Evolutionary conservation across 2,113 vertebrate genomes (phyloP).

Genomic region (Acrocephalus kingi): DNA sequence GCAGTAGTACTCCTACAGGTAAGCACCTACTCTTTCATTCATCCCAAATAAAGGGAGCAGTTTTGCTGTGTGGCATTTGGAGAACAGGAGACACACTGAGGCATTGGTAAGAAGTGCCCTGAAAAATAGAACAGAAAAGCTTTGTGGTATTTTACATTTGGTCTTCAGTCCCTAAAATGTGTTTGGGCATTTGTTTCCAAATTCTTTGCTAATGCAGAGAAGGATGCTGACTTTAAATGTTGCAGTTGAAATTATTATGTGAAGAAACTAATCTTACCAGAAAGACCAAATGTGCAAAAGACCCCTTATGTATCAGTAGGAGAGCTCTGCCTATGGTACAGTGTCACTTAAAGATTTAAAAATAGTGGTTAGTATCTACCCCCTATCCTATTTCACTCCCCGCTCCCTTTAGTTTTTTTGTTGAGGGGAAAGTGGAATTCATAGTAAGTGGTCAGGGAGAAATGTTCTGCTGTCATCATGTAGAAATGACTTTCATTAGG

Average conservation of each 20-base stretch:
- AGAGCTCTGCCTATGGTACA: not conserved
- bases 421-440: not conserved
- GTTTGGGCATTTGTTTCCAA: not conserved
- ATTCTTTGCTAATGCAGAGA: not conserved
- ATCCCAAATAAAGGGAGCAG: not conserved
- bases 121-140: not conserved
- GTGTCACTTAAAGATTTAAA: not conserved
- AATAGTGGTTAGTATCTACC: not conserved
- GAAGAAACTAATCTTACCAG: not conserved
- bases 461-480: not conserved
- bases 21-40: conserved; percentile 10
- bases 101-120: not conserved
- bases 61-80: not conserved
- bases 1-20: conserved; percentile 98
- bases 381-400: too few relatives aligned
- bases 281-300: not conserved
- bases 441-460: not conserved
- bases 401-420: fast-evolving
- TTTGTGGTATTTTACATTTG: not conserved
- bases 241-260: not conserved
- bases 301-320: not conserved
- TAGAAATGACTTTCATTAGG: not conserved
- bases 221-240: not conserved
- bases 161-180: not conserved
- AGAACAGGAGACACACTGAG: not conserved